Base-by-base conservation (phyloP, 2,113 vertebrate genomes). In the Perccottus glenii region DNA sequence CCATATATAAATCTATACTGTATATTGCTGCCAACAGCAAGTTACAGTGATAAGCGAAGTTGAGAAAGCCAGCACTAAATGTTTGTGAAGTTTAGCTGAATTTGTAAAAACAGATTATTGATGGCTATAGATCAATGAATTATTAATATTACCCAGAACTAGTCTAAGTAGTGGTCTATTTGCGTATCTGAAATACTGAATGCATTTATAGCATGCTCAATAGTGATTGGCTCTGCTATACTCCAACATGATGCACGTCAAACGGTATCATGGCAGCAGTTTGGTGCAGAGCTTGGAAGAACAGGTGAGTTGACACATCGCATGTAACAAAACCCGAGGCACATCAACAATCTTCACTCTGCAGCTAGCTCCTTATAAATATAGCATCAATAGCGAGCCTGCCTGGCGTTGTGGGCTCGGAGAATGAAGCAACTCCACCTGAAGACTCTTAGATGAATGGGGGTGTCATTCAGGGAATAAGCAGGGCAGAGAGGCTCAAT, bases 331-430 rank as follows among this genome's bases (percentile, higher is more conserved):
- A 66, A 81, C 70, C 66, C 63, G 75, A 87, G 57, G 69, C 75
- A 49, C 78, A 66, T 78, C 80, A 78, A 70, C 70, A 60, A 64
- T 70, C 85, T 80, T 80, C 75, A 75, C 66, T 67, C 65, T 62
- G 57, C 84, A 75, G 33, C 76, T 64, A 61, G 72, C 66, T 72
- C 38, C 71, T 85, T 81, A 90, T 90, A 88, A 91, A 92, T 90
- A 86, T 87, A 85, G 78, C 85, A 91, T 93, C 86, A 90, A 86
- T 84, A 70, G 65, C 59, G 72, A 78, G 51, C 47, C 74, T 76
- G 78, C 70, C 82, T 85, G 74, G 62, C 69, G 83, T 77, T 82
- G 81, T 84, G 84, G 82, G 73, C 73, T 67, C 76, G 73, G 70
- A 73, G 83, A 86, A 83, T 78, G 73, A 85, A 79, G 83, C 78